Evolutionary conservation across 1,140 invertebrate species (phyloP).

Genomic region (Apis mellifera): DNA sequence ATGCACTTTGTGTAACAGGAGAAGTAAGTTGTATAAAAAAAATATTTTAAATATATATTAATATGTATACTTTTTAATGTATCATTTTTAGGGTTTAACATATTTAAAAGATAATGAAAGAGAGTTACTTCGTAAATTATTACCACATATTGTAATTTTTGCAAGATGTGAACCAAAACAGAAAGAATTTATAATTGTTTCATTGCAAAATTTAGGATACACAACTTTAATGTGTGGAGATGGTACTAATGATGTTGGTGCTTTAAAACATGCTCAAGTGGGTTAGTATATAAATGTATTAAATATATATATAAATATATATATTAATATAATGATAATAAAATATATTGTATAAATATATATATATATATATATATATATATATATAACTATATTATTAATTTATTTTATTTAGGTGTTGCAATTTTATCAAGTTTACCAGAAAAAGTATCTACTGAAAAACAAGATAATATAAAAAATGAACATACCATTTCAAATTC

Average conservation of each 20-base stretch:
- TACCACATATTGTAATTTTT: constrained; percentile 94
- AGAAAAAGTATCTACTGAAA: constrained; percentile 81
- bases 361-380: background rate
- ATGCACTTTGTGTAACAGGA: constrained; percentile 97
- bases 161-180: constrained; percentile 98
- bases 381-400: background rate
- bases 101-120: constrained; percentile 86
- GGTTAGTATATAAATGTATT: constrained; percentile 81
- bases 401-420: constrained; percentile 85
- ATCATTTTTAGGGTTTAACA: constrained; percentile 84
- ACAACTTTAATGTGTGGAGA: constrained; percentile 99
- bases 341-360: too few relatives aligned
- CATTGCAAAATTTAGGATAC: constrained; percentile 93
- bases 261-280: constrained; percentile 98
- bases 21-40: constrained; percentile 81
- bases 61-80: background rate
- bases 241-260: constrained; percentile 99
- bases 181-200: constrained; percentile 97
- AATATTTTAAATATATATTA: constrained; percentile 4
- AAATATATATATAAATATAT: background rate
- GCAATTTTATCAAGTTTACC: constrained; percentile 94
- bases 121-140: constrained; percentile 86
- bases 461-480: constrained; percentile 64
- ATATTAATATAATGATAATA: too few relatives aligned
- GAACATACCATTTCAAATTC: constrained; percentile 64